These are phyloP conservation scores for Caiman crocodilus DNA, from an alignment of 2,797 vertebrate species.

Conservation along the genomic window DNA sequence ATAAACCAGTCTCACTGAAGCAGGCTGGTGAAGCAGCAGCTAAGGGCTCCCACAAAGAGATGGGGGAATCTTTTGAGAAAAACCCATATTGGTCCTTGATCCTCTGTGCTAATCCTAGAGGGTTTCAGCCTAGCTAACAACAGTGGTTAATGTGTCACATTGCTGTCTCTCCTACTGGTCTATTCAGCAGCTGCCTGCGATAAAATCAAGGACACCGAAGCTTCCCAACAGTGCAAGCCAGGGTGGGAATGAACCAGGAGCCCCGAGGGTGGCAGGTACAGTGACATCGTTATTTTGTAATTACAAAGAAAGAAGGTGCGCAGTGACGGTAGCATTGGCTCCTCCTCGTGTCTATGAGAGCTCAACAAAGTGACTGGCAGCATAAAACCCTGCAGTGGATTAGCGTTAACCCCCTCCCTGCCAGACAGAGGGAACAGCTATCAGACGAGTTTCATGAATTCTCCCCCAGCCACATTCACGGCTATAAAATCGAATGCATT, in stretches of 20 bases:
- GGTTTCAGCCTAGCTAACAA: not conserved
- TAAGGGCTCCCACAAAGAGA: not conserved
- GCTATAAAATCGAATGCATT: not conserved
- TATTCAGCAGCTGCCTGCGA: not conserved
- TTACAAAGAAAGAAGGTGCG: conserved; percentile 8
- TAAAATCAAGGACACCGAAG: not conserved
- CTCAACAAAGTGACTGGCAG: not conserved
- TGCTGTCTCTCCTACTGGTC: not conserved
- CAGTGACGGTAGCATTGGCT: conserved; percentile 58
- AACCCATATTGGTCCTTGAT: not conserved
- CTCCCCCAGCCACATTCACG: not conserved
- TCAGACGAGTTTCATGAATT: not conserved
- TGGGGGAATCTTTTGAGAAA: not conserved
- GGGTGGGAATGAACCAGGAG: not conserved
- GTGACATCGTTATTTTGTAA: not conserved
- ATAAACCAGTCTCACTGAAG: not conserved
- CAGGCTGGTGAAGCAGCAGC: not conserved
- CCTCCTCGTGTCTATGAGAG: conserved; percentile 23
- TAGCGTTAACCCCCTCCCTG: rapidly evolving
- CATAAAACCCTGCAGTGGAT: not conserved
- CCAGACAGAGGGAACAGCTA: not conserved
- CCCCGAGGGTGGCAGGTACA: not conserved
- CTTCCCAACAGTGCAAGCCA: not conserved
- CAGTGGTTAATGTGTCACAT: too few species aligned
- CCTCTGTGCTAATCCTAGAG: not conserved